These are phyloP conservation scores for Danio choprae DNA, from an alignment of 2,797 vertebrate species.

Conservation along the genomic window DNA sequence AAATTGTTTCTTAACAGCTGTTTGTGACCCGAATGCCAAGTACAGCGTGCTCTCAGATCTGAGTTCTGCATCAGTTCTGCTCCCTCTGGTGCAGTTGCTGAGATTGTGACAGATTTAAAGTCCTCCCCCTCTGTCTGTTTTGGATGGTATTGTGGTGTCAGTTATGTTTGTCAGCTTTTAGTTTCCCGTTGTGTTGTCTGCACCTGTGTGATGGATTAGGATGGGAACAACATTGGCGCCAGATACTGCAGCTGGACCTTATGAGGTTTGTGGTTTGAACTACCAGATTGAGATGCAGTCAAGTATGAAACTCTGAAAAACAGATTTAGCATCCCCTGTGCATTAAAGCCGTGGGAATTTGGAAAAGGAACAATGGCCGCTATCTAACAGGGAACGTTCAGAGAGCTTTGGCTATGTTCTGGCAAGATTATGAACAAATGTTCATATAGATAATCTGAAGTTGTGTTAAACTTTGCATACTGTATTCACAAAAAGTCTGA, in stretches of 20 bases:
- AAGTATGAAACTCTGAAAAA: slow-evolving; percentile 26
- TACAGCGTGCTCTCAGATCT: not conserved
- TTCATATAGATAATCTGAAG: too few species aligned
- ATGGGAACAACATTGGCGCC: slow-evolving; percentile 14
- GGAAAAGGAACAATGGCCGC: not conserved
- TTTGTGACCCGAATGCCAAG: slow-evolving; percentile 32
- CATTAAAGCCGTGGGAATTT: slow-evolving; percentile 36
- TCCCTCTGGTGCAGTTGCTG: slow-evolving; percentile 1
- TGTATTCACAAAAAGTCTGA: too few species aligned
- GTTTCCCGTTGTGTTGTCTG: slow-evolving; percentile 9
- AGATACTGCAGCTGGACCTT: slow-evolving; percentile 35
- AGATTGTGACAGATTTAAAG: slow-evolving; percentile 27
- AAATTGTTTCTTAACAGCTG: slow-evolving; percentile 40
- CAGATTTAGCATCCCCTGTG: slow-evolving; percentile 33
- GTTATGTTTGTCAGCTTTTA: slow-evolving; percentile 7
- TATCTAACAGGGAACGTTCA: too few species aligned
- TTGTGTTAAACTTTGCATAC: too few species aligned
- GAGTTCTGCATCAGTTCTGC: not conserved
- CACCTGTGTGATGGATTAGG: slow-evolving; percentile 17
- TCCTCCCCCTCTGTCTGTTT: not conserved
- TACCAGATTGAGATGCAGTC: slow-evolving; percentile 11
- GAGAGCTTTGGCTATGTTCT: too few species aligned
- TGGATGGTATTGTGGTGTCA: slow-evolving; percentile 12
- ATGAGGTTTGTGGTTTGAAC: slow-evolving; percentile 45
- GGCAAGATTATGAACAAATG: too few species aligned